Evolutionary conservation across 2,797 vertebrate species (phyloP).

Genomic region (Eidolon dupreanum): DNA sequence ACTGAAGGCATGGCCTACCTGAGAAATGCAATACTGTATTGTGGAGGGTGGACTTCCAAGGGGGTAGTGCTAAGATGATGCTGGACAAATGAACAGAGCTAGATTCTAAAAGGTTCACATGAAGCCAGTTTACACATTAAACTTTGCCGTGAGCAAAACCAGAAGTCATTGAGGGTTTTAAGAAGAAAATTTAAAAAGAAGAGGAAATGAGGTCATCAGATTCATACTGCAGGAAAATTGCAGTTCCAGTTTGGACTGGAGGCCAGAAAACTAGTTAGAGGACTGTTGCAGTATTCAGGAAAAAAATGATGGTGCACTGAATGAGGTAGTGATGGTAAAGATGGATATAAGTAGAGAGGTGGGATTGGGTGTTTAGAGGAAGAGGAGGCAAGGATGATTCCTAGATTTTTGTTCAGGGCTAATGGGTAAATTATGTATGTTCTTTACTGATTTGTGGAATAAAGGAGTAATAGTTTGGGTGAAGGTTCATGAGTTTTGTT

Average conservation of each 20-base stretch:
- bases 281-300: background rate
- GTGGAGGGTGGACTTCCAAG: background rate
- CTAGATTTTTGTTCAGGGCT: background rate
- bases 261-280: background rate
- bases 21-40: background rate
- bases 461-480: background rate
- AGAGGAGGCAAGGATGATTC: background rate
- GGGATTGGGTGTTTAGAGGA: background rate
- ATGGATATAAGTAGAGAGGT: background rate
- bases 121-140: background rate
- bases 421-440: background rate
- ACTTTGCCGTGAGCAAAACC: background rate
- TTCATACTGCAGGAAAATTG: conserved; percentile 11
- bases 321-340: background rate
- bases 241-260: background rate
- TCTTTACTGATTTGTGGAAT: conserved; percentile 1
- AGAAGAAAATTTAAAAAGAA: background rate
- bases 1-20: background rate
- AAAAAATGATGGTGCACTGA: background rate
- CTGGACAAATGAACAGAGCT: background rate
- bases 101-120: background rate
- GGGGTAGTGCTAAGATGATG: too few species aligned
- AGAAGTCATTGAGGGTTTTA: background rate
- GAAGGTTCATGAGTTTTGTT: conserved; percentile 37
- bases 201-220: background rate